Evolutionary conservation across 2,113 vertebrate species (phyloP).

Genomic region (Pyxicephalus adspersus): DNA sequence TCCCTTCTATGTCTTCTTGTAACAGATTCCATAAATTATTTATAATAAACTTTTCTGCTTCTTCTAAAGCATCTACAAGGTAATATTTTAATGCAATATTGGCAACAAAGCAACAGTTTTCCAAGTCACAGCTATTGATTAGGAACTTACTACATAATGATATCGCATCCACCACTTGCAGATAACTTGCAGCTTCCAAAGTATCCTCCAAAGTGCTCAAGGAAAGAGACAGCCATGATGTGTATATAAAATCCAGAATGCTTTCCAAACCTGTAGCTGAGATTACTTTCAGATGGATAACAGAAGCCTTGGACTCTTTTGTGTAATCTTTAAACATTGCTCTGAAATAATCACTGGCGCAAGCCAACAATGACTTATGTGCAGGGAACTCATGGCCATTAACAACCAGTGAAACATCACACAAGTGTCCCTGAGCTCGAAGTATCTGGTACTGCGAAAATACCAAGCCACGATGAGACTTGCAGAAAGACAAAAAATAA

Average conservation of each 20-base stretch:
- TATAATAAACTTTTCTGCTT: slow-evolving; percentile 78
- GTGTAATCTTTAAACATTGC: slow-evolving; percentile 90
- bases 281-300: slow-evolving; percentile 80
- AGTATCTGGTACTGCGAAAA: slow-evolving; percentile 85
- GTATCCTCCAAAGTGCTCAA: slow-evolving; percentile 79
- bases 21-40: slow-evolving; percentile 77
- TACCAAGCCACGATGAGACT: slow-evolving; percentile 77
- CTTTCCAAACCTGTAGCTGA: slow-evolving; percentile 80
- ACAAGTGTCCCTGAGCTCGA: slow-evolving; percentile 82
- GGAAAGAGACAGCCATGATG: slow-evolving; percentile 88
- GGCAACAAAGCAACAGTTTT: slow-evolving; percentile 86
- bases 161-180: slow-evolving; percentile 88
- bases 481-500: slow-evolving; percentile 91
- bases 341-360: slow-evolving; percentile 93
- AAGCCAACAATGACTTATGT: slow-evolving; percentile 88
- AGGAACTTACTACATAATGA: slow-evolving; percentile 85
- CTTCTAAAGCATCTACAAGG: slow-evolving; percentile 71
- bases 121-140: slow-evolving; percentile 74
- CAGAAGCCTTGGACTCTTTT: slow-evolving; percentile 75
- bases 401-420: slow-evolving; percentile 87
- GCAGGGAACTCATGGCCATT: slow-evolving; percentile 85
- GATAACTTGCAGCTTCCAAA: slow-evolving; percentile 87
- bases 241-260: slow-evolving; percentile 93
- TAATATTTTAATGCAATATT: slow-evolving; percentile 84
- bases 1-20: slow-evolving; percentile 62